Base-by-base conservation (phyloP, 92 coral and sea anemone species). In the Umimayanthus chanpuru region DNA sequence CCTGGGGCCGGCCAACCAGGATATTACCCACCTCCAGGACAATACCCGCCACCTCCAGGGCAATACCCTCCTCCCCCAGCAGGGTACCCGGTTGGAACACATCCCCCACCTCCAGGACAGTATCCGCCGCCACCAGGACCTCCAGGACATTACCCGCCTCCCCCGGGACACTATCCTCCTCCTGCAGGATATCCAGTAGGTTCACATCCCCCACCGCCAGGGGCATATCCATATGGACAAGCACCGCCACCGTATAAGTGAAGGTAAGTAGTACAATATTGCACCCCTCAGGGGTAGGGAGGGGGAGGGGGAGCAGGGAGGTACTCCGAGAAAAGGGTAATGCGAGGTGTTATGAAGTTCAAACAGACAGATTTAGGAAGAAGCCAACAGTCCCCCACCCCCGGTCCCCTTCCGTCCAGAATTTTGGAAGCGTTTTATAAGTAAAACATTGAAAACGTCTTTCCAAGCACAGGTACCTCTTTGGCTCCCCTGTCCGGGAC, bases 121-220 rank as follows among this genome's bases (percentile, higher is more conserved):
- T 73, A 86, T 16, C 47, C 80, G 16, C 85, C 90, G 23, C 76
- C 76, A n/a, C n/a, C 88, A 39, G 77, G 47, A 9, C 76, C 76
- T 44, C 50, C 88, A 58, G 77, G 47, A 4, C 67, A 80, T 30
- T 72, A 76, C 40, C 64, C 64, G 16, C 77, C 80, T 7, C 76
- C 64, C 36, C 91, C 91, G 39, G 81, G 85, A 79, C 84, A 80
- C 20, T 81, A 64, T 38, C 85, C 85, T 26, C 86, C 86, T 21
- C 84, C 92, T 44, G 89, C 79, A 21, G 86, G 86, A 4, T 85
- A 90, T 41, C 92, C 91, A 10, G 43, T 38, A 12, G 88, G 88
- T 10, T 26, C 56, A 0, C 84, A 21, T 40, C 89, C 92, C 58
- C 89, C 92, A 58, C 85, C 92, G 20, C 83, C 81, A 4, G 84